phyloP scores from a whole-genome alignment of 2,797 vertebrate species.

The Tokudaia tokunoshimensis region DNA sequence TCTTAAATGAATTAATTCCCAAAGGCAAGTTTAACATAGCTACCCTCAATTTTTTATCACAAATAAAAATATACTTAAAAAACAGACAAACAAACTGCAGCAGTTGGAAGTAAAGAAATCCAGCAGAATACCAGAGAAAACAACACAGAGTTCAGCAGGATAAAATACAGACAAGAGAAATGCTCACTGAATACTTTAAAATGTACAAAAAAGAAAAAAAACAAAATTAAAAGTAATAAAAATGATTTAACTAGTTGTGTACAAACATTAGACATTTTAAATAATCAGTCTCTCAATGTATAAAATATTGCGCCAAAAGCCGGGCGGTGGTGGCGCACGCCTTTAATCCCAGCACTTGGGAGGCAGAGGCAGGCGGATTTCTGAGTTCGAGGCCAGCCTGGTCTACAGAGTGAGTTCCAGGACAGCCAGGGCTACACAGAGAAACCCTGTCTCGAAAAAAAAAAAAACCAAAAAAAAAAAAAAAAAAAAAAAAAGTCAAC shows the following conservation, averaged over 20 bases:
- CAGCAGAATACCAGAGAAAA: background rate
- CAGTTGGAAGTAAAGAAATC: conserved; percentile 27
- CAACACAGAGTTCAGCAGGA: conserved; percentile 1
- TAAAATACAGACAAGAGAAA: conserved; percentile 37
- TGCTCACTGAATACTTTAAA: background rate
- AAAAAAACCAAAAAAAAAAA: too few relatives aligned
- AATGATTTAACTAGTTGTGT: conserved; percentile 33
- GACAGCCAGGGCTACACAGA: too few relatives aligned
- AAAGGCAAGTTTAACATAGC: conserved; percentile 76
- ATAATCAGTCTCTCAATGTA: conserved; percentile 16
- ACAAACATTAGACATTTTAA: conserved; percentile 59
- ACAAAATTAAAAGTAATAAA: conserved; percentile 55
- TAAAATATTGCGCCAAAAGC: conserved; percentile 16
- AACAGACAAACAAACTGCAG: background rate
- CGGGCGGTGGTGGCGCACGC: too few relatives aligned
- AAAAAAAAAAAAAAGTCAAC: background rate
- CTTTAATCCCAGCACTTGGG: too few relatives aligned
- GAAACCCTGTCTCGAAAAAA: too few relatives aligned
- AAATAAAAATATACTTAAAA: conserved; percentile 53
- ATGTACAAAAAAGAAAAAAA: conserved; percentile 36
- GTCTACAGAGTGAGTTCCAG: too few relatives aligned
- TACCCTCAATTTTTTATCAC: conserved; percentile 69
- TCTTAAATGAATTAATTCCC: conserved; percentile 75
- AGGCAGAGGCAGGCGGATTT: too few relatives aligned
- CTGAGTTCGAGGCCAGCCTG: too few relatives aligned